These are phyloP conservation scores for Drosophila colorata DNA, from an alignment of 2,888 invertebrate species.

Conservation along the genomic window DNA sequence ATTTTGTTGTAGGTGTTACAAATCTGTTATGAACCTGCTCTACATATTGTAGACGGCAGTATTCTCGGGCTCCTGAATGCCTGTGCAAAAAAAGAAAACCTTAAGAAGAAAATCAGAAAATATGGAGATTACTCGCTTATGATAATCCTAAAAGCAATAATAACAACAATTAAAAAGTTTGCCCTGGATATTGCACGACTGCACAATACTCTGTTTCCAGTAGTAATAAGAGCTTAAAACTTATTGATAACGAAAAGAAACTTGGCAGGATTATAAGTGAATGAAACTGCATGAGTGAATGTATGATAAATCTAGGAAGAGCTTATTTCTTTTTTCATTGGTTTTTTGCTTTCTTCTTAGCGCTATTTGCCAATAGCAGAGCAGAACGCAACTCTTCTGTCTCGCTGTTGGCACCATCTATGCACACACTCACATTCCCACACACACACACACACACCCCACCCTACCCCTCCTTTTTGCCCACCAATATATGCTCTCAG, in stretches of 20 bases:
- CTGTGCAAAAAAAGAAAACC: too few relatives aligned
- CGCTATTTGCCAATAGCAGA: background rate
- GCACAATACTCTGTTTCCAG: background rate
- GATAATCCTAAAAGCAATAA: background rate
- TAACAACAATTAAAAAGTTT: too few relatives aligned
- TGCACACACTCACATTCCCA: slow-evolving; percentile 7
- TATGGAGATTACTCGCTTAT: background rate
- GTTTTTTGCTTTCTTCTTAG: too few relatives aligned
- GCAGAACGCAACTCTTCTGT: background rate
- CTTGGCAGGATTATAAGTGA: too few relatives aligned
- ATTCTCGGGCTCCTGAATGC: too few relatives aligned
- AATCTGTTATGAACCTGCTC: slow-evolving; percentile 10
- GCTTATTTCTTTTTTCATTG: too few relatives aligned
- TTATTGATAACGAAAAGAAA: background rate
- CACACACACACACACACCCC: background rate
- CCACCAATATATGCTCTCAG: slow-evolving; percentile 9
- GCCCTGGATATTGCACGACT: slow-evolving; percentile 3
- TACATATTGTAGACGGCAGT: background rate
- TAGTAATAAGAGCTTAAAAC: too few relatives aligned
- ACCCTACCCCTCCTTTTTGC: background rate
- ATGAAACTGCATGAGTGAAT: too few relatives aligned
- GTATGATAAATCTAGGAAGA: too few relatives aligned
- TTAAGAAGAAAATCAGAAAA: too few relatives aligned
- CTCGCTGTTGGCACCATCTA: background rate
- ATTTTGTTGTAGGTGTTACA: slow-evolving; percentile 40